Conservation (phyloP, 2,113 vertebrate genomes). For the Hystrix brachyura region DNA sequence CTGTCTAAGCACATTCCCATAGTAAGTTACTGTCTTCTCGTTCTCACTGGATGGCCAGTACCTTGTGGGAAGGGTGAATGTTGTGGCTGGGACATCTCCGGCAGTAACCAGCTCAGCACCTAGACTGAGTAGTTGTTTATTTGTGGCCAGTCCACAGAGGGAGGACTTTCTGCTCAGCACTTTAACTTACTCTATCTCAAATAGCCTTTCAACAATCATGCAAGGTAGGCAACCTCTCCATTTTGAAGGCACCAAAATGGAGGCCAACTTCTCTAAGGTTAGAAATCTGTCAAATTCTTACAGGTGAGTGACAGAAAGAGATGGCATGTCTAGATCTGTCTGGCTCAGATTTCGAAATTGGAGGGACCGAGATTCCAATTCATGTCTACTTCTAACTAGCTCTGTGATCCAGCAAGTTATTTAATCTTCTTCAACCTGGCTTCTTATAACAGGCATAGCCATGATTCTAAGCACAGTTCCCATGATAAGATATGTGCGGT, state of each 20-base stretch:
- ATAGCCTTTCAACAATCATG: not conserved
- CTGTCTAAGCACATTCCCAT: conserved; percentile 32
- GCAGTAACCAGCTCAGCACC: not conserved
- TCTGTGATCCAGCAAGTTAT: conserved; percentile 11
- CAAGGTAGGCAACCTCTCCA: not conserved
- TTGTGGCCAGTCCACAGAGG: not conserved
- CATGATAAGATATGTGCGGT: not conserved
- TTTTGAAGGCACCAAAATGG: not conserved
- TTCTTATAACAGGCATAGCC: not conserved
- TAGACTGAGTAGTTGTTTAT: not conserved
- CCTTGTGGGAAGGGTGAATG: conserved; percentile 28
- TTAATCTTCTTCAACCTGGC: not conserved
- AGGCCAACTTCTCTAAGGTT: not conserved
- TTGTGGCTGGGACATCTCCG: not conserved
- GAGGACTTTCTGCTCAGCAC: not conserved
- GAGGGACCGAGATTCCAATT: not conserved
- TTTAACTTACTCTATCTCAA: not conserved
- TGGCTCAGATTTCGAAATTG: not conserved
- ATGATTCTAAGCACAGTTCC: not conserved
- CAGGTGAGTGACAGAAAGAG: not conserved
- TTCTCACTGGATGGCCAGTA: not conserved
- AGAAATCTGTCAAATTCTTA: conserved; percentile 21
- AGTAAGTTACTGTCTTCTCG: conserved; percentile 45
- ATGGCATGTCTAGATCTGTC: not conserved
- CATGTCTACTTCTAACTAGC: not conserved